phyloP scores from a whole-genome alignment of 2,888 invertebrate genomes.

The Nomada goodeniana region DNA sequence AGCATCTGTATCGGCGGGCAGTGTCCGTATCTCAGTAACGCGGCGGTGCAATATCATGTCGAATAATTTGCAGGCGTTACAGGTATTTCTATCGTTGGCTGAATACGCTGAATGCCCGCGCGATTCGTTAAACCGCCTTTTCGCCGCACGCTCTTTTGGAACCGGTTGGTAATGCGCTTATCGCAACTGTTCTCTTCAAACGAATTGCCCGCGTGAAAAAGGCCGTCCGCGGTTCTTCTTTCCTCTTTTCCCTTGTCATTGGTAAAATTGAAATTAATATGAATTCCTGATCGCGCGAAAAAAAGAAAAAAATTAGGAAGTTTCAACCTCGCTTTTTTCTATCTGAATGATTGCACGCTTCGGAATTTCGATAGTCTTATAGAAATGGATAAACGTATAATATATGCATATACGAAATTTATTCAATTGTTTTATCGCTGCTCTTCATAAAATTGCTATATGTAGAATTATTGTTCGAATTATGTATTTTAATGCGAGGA shows the following conservation, averaged over 20 bases:
- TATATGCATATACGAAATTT: no score
- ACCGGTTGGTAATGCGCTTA: not conserved
- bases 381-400: not conserved
- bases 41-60: conserved; percentile 26
- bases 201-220: conserved; percentile 9
- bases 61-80: conserved; percentile 49
- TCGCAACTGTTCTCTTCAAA: conserved; percentile 3
- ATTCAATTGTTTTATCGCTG: no score
- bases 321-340: not conserved
- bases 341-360: not conserved
- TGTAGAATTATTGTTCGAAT: no score
- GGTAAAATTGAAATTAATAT: conserved; percentile 3
- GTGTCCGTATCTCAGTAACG: conserved; percentile 40
- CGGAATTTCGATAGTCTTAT: not conserved
- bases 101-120: conserved; percentile 19
- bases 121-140: conserved; percentile 34
- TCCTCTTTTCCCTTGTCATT: no score
- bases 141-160: conserved; percentile 6
- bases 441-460: no score
- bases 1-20: conserved; percentile 32
- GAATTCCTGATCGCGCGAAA: conserved; percentile 4
- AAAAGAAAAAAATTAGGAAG: not conserved
- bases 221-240: not conserved
- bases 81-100: conserved; percentile 32
- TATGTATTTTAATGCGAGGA: no score